Conservation (phyloP, 1,140 invertebrate genomes). For the Philopotamus ludificatus region DNA sequence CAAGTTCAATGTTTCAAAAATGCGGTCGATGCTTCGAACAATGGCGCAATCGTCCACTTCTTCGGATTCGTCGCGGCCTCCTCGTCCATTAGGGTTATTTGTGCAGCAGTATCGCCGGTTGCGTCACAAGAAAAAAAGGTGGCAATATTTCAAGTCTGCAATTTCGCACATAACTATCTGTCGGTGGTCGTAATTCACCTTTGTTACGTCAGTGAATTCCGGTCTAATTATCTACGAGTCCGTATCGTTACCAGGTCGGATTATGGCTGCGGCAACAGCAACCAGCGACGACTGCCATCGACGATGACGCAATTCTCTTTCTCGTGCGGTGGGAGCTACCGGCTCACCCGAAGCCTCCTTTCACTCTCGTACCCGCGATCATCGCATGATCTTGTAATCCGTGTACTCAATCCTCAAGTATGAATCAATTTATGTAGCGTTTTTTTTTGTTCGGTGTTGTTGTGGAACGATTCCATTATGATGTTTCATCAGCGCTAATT, state of each 20-base stretch:
- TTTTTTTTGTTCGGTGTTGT: too few relatives aligned
- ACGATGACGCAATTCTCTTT: slow-evolving; percentile 24
- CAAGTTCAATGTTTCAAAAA: too few relatives aligned
- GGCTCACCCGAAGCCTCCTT: slow-evolving; percentile 8
- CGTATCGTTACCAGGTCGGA: slow-evolving; percentile 28
- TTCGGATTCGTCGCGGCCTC: not conserved
- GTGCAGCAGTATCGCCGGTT: not conserved
- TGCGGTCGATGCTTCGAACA: not conserved
- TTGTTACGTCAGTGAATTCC: slow-evolving; percentile 17
- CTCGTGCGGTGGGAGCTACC: slow-evolving; percentile 5
- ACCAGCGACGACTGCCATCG: too few relatives aligned
- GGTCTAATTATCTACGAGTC: slow-evolving; percentile 24
- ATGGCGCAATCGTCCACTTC: not conserved
- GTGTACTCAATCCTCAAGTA: too few relatives aligned
- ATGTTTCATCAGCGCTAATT: too few relatives aligned
- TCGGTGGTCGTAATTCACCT: not conserved
- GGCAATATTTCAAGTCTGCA: not conserved
- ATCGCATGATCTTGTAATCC: not conserved
- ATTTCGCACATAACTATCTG: slow-evolving; percentile 2
- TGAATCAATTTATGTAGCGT: too few relatives aligned
- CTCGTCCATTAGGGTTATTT: not conserved
- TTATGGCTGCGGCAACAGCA: slow-evolving; percentile 8
- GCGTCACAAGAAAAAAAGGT: not conserved
- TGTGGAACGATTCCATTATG: too few relatives aligned
- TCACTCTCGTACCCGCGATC: slow-evolving; percentile 24